Evolutionary conservation across 1,140 invertebrate genomes (phyloP), one percentile per base, ranked within the genome.

Genomic region (Melanaphis sacchari): DNA sequence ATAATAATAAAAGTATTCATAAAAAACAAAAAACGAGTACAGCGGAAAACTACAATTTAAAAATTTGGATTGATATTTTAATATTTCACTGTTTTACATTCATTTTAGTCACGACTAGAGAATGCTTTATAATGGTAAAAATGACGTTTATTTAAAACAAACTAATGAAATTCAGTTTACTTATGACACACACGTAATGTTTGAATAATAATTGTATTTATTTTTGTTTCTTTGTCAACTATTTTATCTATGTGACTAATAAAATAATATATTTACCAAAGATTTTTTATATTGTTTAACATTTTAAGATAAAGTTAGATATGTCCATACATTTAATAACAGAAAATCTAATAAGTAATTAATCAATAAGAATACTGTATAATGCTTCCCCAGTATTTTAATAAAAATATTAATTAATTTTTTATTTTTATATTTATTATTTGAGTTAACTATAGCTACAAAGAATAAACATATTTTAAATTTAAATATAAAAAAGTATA

Each of bases 121-220:
- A 92, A 92, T n/a, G 21, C 24, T 91, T 92, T 82, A 82, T 26
- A 66, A 66, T 46, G 26, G 41, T 36, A 81, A 92, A 92, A 92
- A 92, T 54, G 43, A 49, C 59, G 38, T 92, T 92, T 92, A 92
- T 92, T 92, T 92, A 82, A 82, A 92, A 82, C 24, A 38, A 49
- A 90, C 89, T 38, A 66, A 66, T 66, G 52, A 41, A 59, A 90
- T 40, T 90, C 4, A 31, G 89, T 90, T 90, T 90, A 41, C 89
- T 90, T n/a, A 90, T 90, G 89, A 90, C 40, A 90, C 40, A 31
- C 54, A 90, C 40, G 18, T 90, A 66, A 90, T 90, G 54, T 52
- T 89, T 52, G 36, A 90, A 90, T 90, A 41, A 66, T 66, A 90
- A 43, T 41, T 41, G 11, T 31, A 66, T 90, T 0, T 88, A 7